A percentile compares a stretch with the other conserved stretches of the same genome.
Conservation (phyloP, 2,113 vertebrate genomes). For the Eublepharis macularius region DNA sequence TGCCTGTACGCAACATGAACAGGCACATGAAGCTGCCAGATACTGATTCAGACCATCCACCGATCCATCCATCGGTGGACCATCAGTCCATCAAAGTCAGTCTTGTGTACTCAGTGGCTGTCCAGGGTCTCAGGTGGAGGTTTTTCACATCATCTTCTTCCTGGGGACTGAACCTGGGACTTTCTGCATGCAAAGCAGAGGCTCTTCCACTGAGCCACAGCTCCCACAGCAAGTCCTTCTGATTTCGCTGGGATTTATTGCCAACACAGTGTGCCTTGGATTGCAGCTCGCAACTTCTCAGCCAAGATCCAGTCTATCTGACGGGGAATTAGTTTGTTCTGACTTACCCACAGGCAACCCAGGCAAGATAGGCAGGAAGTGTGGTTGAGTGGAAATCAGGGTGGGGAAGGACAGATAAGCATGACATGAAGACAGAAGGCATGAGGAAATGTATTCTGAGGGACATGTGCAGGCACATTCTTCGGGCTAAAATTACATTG, state of each 20-base stretch:
- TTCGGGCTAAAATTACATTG: slow-evolving; percentile 12
- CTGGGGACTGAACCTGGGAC: too few relatives aligned
- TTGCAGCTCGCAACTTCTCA: accelerated
- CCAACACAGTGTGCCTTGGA: accelerated
- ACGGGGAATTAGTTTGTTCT: accelerated
- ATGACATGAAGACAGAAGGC: background rate
- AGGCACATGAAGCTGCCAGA: too few relatives aligned
- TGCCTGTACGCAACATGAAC: too few relatives aligned
- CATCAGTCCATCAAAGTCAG: too few relatives aligned
- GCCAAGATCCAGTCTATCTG: background rate
- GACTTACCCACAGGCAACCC: background rate
- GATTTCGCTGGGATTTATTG: background rate
- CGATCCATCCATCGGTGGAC: too few relatives aligned
- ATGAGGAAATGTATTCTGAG: background rate
- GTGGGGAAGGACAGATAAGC: background rate
- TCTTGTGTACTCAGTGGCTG: too few relatives aligned
- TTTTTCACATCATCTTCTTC: too few relatives aligned
- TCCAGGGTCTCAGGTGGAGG: too few relatives aligned
- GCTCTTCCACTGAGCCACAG: too few relatives aligned
- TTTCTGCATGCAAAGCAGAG: too few relatives aligned
- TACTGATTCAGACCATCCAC: too few relatives aligned
- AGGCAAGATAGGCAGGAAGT: background rate
- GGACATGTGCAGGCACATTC: slow-evolving; percentile 11
- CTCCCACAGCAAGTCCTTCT: background rate
- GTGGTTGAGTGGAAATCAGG: background rate